phyloP scores from a whole-genome alignment of 2,888 invertebrate genomes.

The Malacosoma neustria region DNA sequence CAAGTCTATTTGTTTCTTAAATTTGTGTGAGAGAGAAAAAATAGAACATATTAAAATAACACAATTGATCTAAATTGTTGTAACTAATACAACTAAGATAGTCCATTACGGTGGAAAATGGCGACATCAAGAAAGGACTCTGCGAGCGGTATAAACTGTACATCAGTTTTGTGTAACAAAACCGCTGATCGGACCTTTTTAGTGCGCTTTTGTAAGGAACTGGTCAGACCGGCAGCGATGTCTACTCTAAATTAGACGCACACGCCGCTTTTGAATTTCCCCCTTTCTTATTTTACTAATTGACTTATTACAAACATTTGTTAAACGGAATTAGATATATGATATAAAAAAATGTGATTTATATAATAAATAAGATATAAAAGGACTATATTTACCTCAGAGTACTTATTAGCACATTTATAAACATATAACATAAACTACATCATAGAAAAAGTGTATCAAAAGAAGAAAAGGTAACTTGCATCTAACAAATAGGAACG shows the following conservation, averaged over 20 bases:
- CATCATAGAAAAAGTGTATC: too few relatives aligned
- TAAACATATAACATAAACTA: too few relatives aligned
- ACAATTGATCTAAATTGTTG: neutral
- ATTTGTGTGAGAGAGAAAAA: too few relatives aligned
- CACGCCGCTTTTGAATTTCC: slow-evolving; percentile 42
- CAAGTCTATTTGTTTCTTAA: too few relatives aligned
- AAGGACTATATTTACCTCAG: too few relatives aligned
- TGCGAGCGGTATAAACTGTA: neutral
- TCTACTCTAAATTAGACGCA: slow-evolving; percentile 47
- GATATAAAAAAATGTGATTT: too few relatives aligned
- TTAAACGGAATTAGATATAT: too few relatives aligned
- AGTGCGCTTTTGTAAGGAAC: slow-evolving; percentile 51
- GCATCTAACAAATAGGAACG: too few relatives aligned
- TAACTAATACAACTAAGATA: neutral
- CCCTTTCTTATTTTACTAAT: slow-evolving; percentile 36
- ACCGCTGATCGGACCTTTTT: slow-evolving; percentile 28
- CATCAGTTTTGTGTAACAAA: slow-evolving; percentile 6
- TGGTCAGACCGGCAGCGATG: slow-evolving; percentile 39
- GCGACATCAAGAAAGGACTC: neutral
- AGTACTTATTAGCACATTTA: too few relatives aligned
- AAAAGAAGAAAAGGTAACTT: too few relatives aligned
- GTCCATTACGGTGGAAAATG: neutral
- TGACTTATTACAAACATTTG: slow-evolving; percentile 3
- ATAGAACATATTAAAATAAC: too few relatives aligned
- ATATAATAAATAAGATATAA: too few relatives aligned